Conservation (phyloP, 2,888 invertebrate species). For the Epirrita christyi region DNA sequence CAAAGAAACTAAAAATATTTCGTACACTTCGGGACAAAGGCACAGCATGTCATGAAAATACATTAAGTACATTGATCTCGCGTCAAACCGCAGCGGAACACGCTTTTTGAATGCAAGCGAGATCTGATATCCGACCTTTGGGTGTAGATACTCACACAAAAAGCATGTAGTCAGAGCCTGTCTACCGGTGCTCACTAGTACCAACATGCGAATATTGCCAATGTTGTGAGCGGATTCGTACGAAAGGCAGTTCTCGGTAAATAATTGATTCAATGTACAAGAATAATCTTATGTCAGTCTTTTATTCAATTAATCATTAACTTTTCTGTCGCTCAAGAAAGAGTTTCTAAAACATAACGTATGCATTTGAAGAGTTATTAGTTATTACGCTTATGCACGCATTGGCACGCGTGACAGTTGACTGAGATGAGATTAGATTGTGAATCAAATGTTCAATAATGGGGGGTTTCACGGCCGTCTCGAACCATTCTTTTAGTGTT, state of each 20-base stretch:
- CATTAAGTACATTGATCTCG: conserved; percentile 48
- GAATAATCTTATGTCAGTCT: too few species aligned
- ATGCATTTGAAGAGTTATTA: too few species aligned
- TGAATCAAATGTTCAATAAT: too few species aligned
- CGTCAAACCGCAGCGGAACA: conserved; percentile 59
- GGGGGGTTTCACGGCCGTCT: too few species aligned
- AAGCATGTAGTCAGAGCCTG: background rate
- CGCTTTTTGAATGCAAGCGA: conserved; percentile 68
- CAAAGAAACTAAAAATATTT: conserved; percentile 19
- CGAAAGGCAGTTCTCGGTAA: background rate
- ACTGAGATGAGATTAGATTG: too few species aligned
- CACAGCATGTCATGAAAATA: conserved; percentile 36
- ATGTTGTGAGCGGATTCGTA: background rate
- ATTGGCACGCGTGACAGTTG: too few species aligned
- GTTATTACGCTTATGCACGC: too few species aligned
- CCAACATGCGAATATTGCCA: background rate
- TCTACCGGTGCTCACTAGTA: background rate
- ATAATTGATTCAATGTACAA: too few species aligned
- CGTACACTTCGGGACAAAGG: conserved; percentile 36
- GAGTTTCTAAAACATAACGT: too few species aligned
- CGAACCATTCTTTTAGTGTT: too few species aligned
- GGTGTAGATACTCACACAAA: background rate
- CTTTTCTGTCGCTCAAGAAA: too few species aligned
- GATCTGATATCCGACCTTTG: conserved; percentile 54
- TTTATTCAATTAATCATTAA: too few species aligned